Percentiles rank a stretch among this genome's conserved stretches.
These are phyloP conservation scores for Protophormia terraenovae DNA, from an alignment of 2,888 invertebrate genomes.

Conservation along the genomic window DNA sequence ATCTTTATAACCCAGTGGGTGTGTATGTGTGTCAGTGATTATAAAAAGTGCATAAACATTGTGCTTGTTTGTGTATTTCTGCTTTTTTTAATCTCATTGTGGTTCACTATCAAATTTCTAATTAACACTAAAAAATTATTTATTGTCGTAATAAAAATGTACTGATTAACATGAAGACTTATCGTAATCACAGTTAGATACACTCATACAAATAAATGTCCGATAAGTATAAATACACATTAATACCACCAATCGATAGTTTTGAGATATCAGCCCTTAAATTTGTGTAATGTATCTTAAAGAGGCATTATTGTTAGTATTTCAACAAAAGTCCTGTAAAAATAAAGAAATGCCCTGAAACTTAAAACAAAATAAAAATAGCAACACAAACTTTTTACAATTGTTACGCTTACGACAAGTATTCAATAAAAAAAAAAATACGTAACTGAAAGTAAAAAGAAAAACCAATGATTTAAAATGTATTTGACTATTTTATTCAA, in stretches of 20 bases:
- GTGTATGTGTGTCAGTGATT: background rate
- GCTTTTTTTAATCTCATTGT: constrained; percentile 25
- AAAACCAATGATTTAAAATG: background rate
- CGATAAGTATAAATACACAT: too few species aligned
- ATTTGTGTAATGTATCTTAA: too few species aligned
- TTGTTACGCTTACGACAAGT: too few species aligned
- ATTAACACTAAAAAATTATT: constrained; percentile 77
- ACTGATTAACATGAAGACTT: constrained; percentile 73
- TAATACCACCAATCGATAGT: too few species aligned
- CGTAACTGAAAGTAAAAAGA: background rate
- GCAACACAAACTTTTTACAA: too few species aligned
- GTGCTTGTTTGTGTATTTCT: background rate
- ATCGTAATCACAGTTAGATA: background rate
- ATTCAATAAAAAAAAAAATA: background rate
- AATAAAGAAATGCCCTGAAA: too few species aligned
- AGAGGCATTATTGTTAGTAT: too few species aligned
- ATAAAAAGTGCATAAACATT: constrained; percentile 5
- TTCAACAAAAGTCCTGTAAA: too few species aligned
- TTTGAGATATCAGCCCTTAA: too few species aligned
- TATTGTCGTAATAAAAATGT: constrained; percentile 78
- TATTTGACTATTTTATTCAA: background rate
- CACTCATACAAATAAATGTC: background rate
- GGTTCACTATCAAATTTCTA: constrained; percentile 76
- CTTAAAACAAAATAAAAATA: too few species aligned
- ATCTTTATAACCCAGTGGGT: too few species aligned